phyloP scores from a whole-genome alignment of 2,113 vertebrate species.

The Trinectes maculatus region DNA sequence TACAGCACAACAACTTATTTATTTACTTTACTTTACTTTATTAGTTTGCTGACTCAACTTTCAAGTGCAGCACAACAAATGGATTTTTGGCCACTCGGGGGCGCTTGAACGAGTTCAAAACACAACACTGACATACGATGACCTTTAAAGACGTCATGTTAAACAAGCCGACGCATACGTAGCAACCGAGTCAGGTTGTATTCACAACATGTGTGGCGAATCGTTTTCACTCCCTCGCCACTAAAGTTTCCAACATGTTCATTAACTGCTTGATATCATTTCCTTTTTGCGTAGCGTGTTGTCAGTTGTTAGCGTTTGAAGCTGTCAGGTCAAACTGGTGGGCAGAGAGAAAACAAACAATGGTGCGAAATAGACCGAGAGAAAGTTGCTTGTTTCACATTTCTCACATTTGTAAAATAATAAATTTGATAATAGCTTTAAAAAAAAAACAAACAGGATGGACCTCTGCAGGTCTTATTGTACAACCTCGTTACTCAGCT shows the following conservation, averaged over 20 bases:
- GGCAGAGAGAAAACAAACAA: neutral
- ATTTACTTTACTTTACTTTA: too few species aligned
- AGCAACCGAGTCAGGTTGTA: too few species aligned
- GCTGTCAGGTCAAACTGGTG: neutral
- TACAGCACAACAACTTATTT: too few species aligned
- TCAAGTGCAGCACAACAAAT: too few species aligned
- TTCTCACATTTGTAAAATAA: neutral
- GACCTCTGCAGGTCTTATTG: neutral
- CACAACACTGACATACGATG: neutral
- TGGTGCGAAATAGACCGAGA: neutral
- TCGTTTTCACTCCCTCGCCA: neutral
- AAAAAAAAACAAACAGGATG: neutral
- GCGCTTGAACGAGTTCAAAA: neutral
- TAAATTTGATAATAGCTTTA: neutral
- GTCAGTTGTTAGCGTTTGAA: too few species aligned
- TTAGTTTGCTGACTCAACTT: too few species aligned
- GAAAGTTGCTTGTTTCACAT: neutral
- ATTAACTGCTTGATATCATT: neutral
- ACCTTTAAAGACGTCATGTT: too few species aligned
- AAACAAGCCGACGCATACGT: too few species aligned
- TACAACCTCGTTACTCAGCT: too few species aligned
- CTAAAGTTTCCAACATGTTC: neutral
- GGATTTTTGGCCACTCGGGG: neutral
- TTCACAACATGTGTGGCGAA: too few species aligned
- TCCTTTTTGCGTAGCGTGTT: too few species aligned